Evolutionary conservation across 1,140 invertebrate species (phyloP).

Genomic region (Drosophila paulistorum): DNA sequence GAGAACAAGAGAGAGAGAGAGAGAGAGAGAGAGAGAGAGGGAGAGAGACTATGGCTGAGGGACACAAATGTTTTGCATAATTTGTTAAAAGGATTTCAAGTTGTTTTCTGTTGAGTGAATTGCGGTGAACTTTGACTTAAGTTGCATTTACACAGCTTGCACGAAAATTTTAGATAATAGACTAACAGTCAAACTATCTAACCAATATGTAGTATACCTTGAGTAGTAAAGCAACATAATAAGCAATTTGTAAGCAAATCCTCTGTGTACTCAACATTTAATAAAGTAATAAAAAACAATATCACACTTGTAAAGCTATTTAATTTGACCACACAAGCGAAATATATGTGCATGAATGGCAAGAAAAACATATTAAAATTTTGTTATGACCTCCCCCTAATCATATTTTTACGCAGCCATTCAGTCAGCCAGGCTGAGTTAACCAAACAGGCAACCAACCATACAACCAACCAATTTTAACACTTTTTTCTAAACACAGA

Average conservation of each 20-base stretch:
- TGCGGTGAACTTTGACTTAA: constrained; percentile 8
- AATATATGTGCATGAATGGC: neutral
- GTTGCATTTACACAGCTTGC: neutral
- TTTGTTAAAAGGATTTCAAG: constrained; percentile 40
- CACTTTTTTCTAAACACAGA: constrained; percentile 2
- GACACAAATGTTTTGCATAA: constrained; percentile 38
- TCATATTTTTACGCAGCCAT: neutral
- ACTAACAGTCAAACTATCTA: neutral
- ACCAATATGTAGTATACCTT: neutral
- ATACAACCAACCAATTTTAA: constrained; percentile 8
- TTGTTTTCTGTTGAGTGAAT: constrained; percentile 12
- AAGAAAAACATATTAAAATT: neutral
- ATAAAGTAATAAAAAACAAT: neutral
- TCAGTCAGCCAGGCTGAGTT: neutral
- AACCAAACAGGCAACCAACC: neutral
- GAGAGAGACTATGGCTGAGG: neutral
- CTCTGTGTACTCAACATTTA: no score
- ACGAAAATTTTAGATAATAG: neutral
- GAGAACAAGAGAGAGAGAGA: neutral
- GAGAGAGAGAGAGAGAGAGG: neutral
- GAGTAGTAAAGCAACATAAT: no score
- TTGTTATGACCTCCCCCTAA: neutral
- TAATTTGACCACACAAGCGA: no score
- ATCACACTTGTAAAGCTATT: neutral
- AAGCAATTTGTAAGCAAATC: no score